Conservation (phyloP, 92 coral and sea anemone genomes). For the Pocillopora grandis region DNA sequence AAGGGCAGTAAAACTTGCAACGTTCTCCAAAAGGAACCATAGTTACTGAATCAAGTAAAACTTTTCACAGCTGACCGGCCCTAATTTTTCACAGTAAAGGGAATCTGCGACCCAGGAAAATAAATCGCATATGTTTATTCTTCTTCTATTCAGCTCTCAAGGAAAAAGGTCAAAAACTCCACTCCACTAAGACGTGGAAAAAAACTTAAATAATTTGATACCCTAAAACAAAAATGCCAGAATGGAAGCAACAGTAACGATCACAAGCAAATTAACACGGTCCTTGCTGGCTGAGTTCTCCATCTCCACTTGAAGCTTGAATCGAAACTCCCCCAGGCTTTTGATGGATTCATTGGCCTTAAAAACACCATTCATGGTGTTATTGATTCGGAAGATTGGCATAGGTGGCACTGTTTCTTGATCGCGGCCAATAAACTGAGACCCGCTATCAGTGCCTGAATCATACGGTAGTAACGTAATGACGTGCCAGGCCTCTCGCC, state of each 20-base stretch:
- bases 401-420: background rate
- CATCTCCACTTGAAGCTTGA: background rate
- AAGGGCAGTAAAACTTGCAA: too few relatives aligned
- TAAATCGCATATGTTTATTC: too few relatives aligned
- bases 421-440: background rate
- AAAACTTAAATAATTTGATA: too few relatives aligned
- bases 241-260: background rate
- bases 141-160: too few relatives aligned
- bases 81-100: too few relatives aligned
- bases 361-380: slow-evolving; percentile 17
- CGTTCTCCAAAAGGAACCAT: too few relatives aligned
- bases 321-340: slow-evolving; percentile 20
- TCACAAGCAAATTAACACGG: background rate
- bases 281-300: background rate
- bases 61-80: too few relatives aligned
- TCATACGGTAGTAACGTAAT: slow-evolving; percentile 33
- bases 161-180: too few relatives aligned
- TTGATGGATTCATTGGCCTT: background rate
- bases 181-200: too few relatives aligned
- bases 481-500: background rate
- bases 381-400: slow-evolving; percentile 22
- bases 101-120: too few relatives aligned
- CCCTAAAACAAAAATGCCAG: background rate
- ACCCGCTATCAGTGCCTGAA: slow-evolving; percentile 43
- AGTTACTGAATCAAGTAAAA: too few relatives aligned